Conservation (phyloP, 2,888 invertebrate genomes). For the Dicyrtomina minuta region DNA sequence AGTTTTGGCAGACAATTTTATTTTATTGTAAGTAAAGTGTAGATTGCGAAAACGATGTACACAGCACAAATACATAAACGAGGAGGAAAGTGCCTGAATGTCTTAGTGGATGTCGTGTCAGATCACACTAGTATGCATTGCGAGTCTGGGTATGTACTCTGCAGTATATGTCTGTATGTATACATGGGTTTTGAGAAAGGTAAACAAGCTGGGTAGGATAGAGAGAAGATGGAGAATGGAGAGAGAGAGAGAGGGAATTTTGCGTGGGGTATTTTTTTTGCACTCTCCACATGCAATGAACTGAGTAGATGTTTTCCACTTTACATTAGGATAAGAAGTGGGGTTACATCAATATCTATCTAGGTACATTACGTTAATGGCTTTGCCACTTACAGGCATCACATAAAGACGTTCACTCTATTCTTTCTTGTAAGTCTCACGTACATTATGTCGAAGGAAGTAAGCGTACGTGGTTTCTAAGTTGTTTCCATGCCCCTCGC, state of each 20-base stretch:
- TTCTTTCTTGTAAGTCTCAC: no score
- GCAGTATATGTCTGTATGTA: background rate
- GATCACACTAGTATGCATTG: no score
- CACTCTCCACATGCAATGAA: conserved; percentile 18
- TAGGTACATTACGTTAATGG: conserved; percentile 46
- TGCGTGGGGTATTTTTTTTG: conserved; percentile 32
- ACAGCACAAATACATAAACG: background rate
- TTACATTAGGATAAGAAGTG: conserved; percentile 41
- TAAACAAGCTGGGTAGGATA: conserved; percentile 28
- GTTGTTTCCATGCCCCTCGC: background rate
- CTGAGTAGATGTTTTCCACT: conserved; percentile 44
- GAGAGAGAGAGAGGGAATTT: conserved; percentile 27
- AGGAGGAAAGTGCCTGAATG: background rate
- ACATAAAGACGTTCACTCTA: conserved; percentile 33
- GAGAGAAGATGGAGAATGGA: conserved; percentile 1
- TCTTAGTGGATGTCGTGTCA: background rate
- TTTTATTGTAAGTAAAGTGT: conserved; percentile 9
- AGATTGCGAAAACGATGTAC: background rate
- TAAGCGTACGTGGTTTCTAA: conserved; percentile 6
- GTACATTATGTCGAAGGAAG: conserved; percentile 13
- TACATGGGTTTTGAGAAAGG: conserved; percentile 34
- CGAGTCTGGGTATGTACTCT: no score
- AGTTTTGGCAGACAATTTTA: conserved; percentile 12
- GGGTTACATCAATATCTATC: conserved; percentile 47
- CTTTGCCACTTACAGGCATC: conserved; percentile 43